phyloP scores from a whole-genome alignment of 2,113 vertebrate species.

The Danionella cerebrum region DNA sequence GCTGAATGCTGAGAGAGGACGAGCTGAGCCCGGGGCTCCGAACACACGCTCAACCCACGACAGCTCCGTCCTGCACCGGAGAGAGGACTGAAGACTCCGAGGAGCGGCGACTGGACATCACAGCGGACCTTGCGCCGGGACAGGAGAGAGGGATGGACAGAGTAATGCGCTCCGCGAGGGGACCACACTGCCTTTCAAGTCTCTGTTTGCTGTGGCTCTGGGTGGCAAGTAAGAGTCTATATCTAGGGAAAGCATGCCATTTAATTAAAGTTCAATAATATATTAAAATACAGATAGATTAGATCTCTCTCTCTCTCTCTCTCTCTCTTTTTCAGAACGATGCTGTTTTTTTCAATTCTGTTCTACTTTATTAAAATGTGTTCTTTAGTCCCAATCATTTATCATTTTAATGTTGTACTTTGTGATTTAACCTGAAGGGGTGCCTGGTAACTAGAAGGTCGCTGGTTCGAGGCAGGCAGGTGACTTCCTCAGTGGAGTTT shows the following conservation, averaged over 20 bases:
- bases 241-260: background rate
- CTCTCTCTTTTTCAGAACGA: too few species aligned
- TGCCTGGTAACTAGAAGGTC: too few species aligned
- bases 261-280: too few species aligned
- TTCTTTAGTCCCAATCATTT: too few species aligned
- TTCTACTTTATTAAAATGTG: too few species aligned
- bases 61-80: background rate
- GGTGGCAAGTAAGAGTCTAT: conserved; percentile 22
- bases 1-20: background rate
- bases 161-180: background rate
- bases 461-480: too few species aligned
- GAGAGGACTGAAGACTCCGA: background rate
- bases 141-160: background rate
- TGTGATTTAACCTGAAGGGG: too few species aligned
- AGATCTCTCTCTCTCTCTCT: too few species aligned
- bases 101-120: conserved; percentile 7
- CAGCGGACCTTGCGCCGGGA: conserved; percentile 1
- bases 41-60: background rate
- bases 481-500: too few species aligned
- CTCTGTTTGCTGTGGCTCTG: conserved; percentile 23
- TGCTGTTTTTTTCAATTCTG: too few species aligned
- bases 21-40: background rate
- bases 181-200: conserved; percentile 2
- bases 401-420: too few species aligned
- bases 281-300: too few species aligned